phyloP scores from a whole-genome alignment of 1,140 invertebrate species.

The Zaprionus africanus region DNA sequence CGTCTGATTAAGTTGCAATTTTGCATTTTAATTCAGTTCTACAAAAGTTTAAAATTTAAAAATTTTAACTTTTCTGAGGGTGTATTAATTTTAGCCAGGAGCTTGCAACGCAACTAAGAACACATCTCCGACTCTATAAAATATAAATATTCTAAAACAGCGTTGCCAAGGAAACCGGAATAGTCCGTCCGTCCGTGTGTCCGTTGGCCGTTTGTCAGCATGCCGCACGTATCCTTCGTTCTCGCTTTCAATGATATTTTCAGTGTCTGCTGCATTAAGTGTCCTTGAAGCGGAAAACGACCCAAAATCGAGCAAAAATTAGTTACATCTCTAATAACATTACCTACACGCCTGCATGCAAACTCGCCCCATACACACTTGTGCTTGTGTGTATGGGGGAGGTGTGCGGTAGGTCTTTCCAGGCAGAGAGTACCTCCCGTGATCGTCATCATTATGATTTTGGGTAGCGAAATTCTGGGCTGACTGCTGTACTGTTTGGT shows the following conservation, averaged over 20 bases:
- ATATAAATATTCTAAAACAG: too few species aligned
- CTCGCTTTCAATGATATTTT: not conserved
- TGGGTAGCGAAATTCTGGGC: conserved; percentile 8
- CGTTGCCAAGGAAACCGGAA: too few species aligned
- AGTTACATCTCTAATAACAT: conserved; percentile 15
- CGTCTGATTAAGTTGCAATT: too few species aligned
- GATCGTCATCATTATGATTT: conserved; percentile 72
- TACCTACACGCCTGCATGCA: conserved; percentile 21
- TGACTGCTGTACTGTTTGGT: conserved; percentile 36
- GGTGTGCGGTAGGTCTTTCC: not conserved
- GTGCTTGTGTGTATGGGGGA: not conserved
- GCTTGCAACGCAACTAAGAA: too few species aligned
- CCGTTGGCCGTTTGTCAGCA: not conserved
- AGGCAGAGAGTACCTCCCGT: conserved; percentile 19
- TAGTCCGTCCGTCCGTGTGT: too few species aligned
- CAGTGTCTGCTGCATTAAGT: conserved; percentile 4
- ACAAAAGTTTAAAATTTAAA: too few species aligned
- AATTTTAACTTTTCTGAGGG: too few species aligned
- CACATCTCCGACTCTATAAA: too few species aligned
- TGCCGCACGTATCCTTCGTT: not conserved
- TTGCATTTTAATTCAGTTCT: too few species aligned
- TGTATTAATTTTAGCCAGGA: too few species aligned
- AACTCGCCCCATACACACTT: not conserved
- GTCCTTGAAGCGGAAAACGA: not conserved
- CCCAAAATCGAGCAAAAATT: not conserved